A percentile compares a stretch with the other conserved stretches of the same genome.
phyloP scores from a whole-genome alignment of 2,113 vertebrate genomes.

The Stegastes partitus region DNA sequence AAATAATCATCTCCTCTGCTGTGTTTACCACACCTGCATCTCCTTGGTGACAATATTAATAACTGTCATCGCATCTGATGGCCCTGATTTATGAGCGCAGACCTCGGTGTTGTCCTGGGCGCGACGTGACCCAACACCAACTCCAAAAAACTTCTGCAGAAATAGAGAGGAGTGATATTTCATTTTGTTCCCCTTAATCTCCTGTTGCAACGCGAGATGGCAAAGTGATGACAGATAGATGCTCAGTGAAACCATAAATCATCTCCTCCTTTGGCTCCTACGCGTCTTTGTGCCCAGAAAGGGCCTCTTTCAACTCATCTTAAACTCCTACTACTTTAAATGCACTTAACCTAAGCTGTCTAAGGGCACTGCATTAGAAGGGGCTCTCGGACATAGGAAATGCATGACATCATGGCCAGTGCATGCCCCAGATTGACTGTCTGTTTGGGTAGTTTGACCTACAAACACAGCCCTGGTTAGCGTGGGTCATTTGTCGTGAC shows the following conservation, averaged over 20 bases:
- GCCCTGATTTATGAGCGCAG: conserved; percentile 19
- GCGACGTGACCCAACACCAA: neutral
- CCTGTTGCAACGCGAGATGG: neutral
- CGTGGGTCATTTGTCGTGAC: conserved; percentile 33
- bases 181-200: conserved; percentile 21
- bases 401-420: conserved; percentile 48
- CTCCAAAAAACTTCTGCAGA: conserved; percentile 12
- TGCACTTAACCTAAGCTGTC: conserved; percentile 8
- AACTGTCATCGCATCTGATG: conserved; percentile 24
- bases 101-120: conserved; percentile 2
- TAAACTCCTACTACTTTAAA: conserved; percentile 15
- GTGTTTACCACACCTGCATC: conserved; percentile 50
- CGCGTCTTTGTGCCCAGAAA: neutral
- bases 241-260: conserved; percentile 13
- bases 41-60: conserved; percentile 41
- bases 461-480: conserved; percentile 11
- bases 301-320: neutral
- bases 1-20: conserved; percentile 55
- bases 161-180: neutral
- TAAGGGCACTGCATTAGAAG: neutral
- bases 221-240: conserved; percentile 15
- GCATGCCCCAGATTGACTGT: conserved; percentile 20
- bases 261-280: neutral
- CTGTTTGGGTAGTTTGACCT: conserved; percentile 58
- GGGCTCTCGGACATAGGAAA: conserved; percentile 1